phyloP scores from a whole-genome alignment of 2,113 vertebrate species.

The Aviceda subcristata region DNA sequence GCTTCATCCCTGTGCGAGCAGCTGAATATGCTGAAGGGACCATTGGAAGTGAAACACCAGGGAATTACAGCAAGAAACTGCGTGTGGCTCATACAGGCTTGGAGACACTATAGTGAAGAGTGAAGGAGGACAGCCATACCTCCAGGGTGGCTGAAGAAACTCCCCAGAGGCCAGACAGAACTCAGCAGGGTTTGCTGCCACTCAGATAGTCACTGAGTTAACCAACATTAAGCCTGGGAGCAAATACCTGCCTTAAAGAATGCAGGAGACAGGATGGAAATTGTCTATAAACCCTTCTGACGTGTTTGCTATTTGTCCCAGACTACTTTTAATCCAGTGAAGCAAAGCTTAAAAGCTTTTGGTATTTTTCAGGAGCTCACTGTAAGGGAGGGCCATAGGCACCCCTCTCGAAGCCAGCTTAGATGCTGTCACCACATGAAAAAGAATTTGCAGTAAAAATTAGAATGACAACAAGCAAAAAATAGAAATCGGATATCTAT shows the following conservation, averaged over 20 bases:
- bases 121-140: not conserved
- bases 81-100: not conserved
- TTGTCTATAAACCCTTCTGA: not conserved
- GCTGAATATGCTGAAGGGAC: not conserved
- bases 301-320: not conserved
- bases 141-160: not conserved
- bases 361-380: not conserved
- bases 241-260: not conserved
- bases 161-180: not conserved
- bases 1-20: not conserved
- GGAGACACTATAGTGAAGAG: not conserved
- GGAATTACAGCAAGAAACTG: not conserved
- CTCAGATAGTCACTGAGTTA: not conserved
- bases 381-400: not conserved
- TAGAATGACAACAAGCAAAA: not conserved
- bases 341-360: not conserved
- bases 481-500: not conserved
- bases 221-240: not conserved
- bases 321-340: not conserved
- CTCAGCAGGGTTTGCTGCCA: not conserved
- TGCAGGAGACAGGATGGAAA: not conserved
- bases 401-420: not conserved
- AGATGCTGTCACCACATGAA: not conserved
- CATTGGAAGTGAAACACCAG: accelerated
- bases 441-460: not conserved